Base-by-base conservation (phyloP, 2,797 vertebrate genomes). In the Micropoecilia bifurca region DNA sequence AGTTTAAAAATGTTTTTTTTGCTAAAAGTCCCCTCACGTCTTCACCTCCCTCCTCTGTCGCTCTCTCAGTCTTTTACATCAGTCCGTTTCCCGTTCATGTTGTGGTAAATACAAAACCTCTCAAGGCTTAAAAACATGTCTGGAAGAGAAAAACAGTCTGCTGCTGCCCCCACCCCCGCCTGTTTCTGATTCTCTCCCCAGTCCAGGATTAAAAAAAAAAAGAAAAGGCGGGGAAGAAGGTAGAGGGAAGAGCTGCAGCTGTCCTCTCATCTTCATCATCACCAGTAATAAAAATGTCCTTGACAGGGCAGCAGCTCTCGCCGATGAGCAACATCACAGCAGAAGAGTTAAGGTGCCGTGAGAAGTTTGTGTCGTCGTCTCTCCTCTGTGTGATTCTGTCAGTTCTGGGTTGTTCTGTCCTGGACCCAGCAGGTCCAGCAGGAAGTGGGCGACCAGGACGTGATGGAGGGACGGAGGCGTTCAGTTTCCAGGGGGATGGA, bases 401-500 rank as follows among this genome's bases (percentile, higher is more conserved):
- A 76, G 83, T 87, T 85, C 77, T 78, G 79, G 83, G 77, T 88
- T 25, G 1, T 6, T 28, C 79, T 84, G 82, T 81, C 86, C 86
- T 85, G 83, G 87, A 84, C 78, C 83, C n/a, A n/a, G 90, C 85
- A 77, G 74, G 75, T 91, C 90, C 88, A 87, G 87, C 77, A 82
- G 81, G 82, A 33, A 73, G 28, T 61, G 80, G 81, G 68, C 80
- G 61, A 80, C 80, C 78, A 72, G 83, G 78, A 77, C 71, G 78
- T 71, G 55, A 69, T 57, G 61, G 74, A 73, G 68, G 73, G 71
- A 71, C 28, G 41, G 61, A 1, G 36, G 33, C 33, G 25, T 81
- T 93, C 90, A 95, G 87, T 95, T 95, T 90, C 94, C 95, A 81
- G 92, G 81, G 8, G 84, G 93, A 87, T 95, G 94, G 89, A 95